Evolutionary conservation across 2,888 invertebrate species (phyloP).

Genomic region (Stegana nigrithorax): DNA sequence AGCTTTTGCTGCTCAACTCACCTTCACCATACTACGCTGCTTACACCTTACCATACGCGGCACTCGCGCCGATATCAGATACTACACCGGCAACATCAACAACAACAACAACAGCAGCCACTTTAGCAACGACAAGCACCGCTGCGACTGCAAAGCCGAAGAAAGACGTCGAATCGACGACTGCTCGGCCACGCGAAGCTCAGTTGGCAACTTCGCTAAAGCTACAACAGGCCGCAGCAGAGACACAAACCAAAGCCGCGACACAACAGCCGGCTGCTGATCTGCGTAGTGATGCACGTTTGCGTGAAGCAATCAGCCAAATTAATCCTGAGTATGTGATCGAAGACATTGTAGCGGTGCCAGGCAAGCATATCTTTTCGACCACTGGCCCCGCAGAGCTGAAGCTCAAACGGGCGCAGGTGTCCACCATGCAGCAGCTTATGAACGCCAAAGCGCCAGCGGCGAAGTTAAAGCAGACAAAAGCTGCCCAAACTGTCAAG

Average conservation of each 20-base stretch:
- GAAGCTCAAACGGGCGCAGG: neutral
- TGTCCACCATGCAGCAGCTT: neutral
- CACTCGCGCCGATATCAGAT: too few species aligned
- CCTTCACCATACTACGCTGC: conserved; percentile 42
- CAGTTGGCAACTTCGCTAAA: conserved; percentile 24
- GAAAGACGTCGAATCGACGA: conserved; percentile 48
- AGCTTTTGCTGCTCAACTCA: conserved; percentile 32
- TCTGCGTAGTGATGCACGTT: conserved; percentile 50
- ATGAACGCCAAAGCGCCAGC: neutral
- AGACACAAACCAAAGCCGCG: conserved; percentile 39
- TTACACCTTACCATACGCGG: conserved; percentile 37
- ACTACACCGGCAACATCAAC: conserved; percentile 20
- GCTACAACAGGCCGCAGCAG: conserved; percentile 20
- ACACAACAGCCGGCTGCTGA: conserved; percentile 31
- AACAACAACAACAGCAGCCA: conserved; percentile 18
- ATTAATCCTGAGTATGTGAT: conserved; percentile 64
- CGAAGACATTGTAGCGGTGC: conserved; percentile 60
- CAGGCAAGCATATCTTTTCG: conserved; percentile 55
- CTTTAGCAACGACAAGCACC: conserved; percentile 15
- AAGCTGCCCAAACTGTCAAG: conserved; percentile 42
- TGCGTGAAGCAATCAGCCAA: conserved; percentile 57
- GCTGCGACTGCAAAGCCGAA: conserved; percentile 34
- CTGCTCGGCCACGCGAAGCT: conserved; percentile 39
- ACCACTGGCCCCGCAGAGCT: conserved; percentile 16
- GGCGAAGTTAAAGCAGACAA: conserved; percentile 25